Evolutionary conservation across 2,888 invertebrate genomes (phyloP).

Genomic region (Himalopsyche tibetana): DNA sequence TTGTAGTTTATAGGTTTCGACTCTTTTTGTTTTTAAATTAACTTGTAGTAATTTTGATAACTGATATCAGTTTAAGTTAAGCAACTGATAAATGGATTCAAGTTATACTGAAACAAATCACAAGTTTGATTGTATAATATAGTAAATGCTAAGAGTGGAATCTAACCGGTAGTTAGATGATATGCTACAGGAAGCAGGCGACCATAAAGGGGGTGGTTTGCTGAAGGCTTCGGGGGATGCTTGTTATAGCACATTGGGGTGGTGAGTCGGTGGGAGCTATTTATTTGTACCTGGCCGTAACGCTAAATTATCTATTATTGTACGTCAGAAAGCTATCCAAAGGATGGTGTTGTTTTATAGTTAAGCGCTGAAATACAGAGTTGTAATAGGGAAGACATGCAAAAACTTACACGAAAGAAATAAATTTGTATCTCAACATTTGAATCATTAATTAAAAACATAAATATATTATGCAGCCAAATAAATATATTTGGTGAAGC

Average conservation of each 20-base stretch:
- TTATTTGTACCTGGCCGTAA: slow-evolving; percentile 62
- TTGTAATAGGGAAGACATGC: background rate
- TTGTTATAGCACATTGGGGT: background rate
- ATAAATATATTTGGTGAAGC: too few species aligned
- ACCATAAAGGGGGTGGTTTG: slow-evolving; percentile 53
- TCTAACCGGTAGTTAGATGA: slow-evolving; percentile 60
- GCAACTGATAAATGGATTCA: too few species aligned
- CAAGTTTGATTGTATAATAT: slow-evolving; percentile 42
- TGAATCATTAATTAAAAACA: too few species aligned
- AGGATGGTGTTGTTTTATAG: slow-evolving; percentile 39
- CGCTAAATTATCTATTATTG: slow-evolving; percentile 63
- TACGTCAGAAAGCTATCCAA: slow-evolving; percentile 43
- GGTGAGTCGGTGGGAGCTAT: slow-evolving; percentile 50
- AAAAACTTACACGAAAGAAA: too few species aligned
- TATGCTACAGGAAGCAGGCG: slow-evolving; percentile 56
- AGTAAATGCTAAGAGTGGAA: slow-evolving; percentile 49
- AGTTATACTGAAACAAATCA: background rate
- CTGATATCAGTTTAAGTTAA: too few species aligned
- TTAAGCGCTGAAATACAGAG: background rate
- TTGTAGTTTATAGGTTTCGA: too few species aligned
- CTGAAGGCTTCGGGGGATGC: slow-evolving; percentile 28
- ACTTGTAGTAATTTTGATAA: too few species aligned
- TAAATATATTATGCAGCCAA: too few species aligned
- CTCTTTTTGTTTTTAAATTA: too few species aligned
- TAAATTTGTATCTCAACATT: too few species aligned